Base-by-base conservation (phyloP, 2,888 invertebrate species). In the Tetanocera ferruginea region DNA sequence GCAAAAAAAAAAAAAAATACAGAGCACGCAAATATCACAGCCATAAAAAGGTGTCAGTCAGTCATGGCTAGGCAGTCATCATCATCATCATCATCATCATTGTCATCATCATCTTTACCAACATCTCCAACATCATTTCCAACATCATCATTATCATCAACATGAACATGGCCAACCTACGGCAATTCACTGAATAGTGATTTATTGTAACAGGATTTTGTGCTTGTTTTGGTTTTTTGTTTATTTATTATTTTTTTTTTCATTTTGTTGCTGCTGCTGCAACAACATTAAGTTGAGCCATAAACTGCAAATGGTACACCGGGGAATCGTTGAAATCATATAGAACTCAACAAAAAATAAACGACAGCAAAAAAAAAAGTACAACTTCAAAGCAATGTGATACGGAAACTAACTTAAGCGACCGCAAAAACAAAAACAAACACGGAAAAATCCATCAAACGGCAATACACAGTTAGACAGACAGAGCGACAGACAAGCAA, bases 251-350 rank as follows among this genome's bases (percentile, higher is more conserved):
- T 43, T 11, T 43, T 1, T 43, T 43, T 3, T 31, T 31, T 31
- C 5, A 5, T 43, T 43, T 43, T 43, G 43, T 66, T 71, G 71
- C 9, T 52, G 71, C 9, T 52, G 37, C 25, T 17, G 72, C 57
- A 43, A n/a, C 51, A 62, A 55, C 73, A 67, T 79, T 84, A 84
- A 81, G 82, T 81, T 81, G 82, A 83, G 82, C 85, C 83, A 85
- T 86, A 86, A 86, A 86, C 83, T 83, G 84, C 84, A 86, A 86
- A 86, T 85, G 83, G 83, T 83, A 82, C 86, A 81, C 85, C 77
- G 67, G 86, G 84, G 86, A 86, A 84, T 85, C 84, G 82, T 84
- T 84, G 84, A 85, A 83, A 77, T 76, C 43, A 37, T 31, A 14
- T 60, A 14, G 14, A 60, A 60, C 9, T 64, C 6, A 31, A 64